Percentiles rank a stretch among this genome's conserved stretches.
phyloP scores from a whole-genome alignment of 1,140 invertebrate species.

The Galendromus occidentalis region DNA sequence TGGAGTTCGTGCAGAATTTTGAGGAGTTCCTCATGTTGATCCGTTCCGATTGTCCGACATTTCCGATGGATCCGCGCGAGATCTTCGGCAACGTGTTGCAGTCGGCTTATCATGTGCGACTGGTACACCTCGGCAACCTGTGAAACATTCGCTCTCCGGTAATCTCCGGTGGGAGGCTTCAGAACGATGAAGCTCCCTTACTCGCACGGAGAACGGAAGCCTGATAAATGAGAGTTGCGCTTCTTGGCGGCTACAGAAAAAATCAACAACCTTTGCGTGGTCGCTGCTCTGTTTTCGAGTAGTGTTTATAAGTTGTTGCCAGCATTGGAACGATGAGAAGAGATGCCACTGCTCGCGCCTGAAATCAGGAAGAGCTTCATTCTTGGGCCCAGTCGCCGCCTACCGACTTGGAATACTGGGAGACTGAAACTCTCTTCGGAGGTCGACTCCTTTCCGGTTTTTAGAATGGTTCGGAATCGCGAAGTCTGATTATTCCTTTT shows the following conservation, averaged over 20 bases:
- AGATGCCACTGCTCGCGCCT: slow-evolving; percentile 77
- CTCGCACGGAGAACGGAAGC: not conserved
- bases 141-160: no score
- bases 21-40: slow-evolving; percentile 83
- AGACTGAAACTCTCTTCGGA: no score
- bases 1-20: slow-evolving; percentile 78
- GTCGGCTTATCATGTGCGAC: slow-evolving; percentile 9
- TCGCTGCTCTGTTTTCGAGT: slow-evolving; percentile 67
- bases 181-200: no score
- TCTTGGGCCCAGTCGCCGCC: no score
- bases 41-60: slow-evolving; percentile 74
- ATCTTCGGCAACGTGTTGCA: slow-evolving; percentile 6
- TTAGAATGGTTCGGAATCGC: no score
- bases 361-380: slow-evolving; percentile 24
- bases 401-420: no score
- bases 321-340: slow-evolving; percentile 70
- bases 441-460: no score
- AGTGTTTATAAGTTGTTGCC: slow-evolving; percentile 67
- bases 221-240: not conserved
- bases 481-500: no score
- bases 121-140: slow-evolving; percentile 3
- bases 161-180: no score
- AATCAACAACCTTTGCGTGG: slow-evolving; percentile 61
- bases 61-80: slow-evolving; percentile 24
- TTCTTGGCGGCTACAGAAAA: not conserved